These are phyloP conservation scores for Gerris buenoi DNA, from an alignment of 1,140 invertebrate genomes.

Conservation along the genomic window DNA sequence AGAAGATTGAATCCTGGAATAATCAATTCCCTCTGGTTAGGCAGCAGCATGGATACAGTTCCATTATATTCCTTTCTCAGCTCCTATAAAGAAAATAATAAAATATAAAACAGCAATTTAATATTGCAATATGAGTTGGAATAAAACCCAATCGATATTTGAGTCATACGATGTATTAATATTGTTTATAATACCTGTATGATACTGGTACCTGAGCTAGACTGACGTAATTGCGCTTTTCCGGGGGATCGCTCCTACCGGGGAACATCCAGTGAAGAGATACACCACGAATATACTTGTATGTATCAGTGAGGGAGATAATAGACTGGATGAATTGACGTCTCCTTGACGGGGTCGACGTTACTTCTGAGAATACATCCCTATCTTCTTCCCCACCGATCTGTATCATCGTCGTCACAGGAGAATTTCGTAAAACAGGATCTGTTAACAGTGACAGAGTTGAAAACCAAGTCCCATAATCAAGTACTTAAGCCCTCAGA, in stretches of 20 bases:
- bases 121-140: no score
- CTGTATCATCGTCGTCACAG: neutral
- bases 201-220: neutral
- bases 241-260: neutral
- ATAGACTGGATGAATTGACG: neutral
- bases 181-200: no score
- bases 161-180: no score
- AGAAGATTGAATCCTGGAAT: no score
- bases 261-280: neutral
- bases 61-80: no score
- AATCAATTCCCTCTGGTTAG: no score
- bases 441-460: no score
- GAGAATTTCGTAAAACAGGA: no score
- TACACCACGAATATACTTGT: neutral
- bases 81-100: no score
- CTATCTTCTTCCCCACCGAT: neutral
- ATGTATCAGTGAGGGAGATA: neutral
- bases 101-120: no score
- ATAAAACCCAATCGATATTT: no score
- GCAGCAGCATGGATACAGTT: no score
- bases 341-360: neutral
- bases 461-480: neutral
- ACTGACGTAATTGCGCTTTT: neutral
- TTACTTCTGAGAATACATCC: neutral
- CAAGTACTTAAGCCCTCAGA: neutral